Conservation (phyloP, 2,797 vertebrate genomes). For the Diglossa cyanea region DNA sequence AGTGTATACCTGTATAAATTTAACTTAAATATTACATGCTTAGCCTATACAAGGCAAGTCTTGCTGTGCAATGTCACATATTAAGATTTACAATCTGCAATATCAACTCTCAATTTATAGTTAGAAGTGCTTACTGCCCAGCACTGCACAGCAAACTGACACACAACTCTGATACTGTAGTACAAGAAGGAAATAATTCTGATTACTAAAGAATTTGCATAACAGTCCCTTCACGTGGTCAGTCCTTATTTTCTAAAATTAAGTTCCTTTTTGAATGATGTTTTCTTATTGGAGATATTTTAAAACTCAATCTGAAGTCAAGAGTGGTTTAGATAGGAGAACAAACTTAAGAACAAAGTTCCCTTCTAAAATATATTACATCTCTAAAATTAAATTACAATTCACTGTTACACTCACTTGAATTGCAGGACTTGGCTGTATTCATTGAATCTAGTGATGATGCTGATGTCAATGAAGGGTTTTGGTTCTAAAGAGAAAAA, state of each 20-base stretch:
- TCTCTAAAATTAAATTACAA: not conserved
- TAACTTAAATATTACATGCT: not conserved
- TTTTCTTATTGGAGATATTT: not conserved
- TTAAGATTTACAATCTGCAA: not conserved
- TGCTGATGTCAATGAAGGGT: conserved; percentile 91
- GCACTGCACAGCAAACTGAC: not conserved
- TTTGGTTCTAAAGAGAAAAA: conserved; percentile 85
- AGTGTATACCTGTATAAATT: not conserved
- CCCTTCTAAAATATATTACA: not conserved
- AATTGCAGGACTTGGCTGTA: conserved; percentile 94
- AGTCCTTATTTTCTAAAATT: not conserved
- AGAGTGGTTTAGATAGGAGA: not conserved
- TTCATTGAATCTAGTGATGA: conserved; percentile 95
- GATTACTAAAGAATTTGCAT: not conserved
- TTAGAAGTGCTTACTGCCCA: not conserved
- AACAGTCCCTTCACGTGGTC: not conserved
- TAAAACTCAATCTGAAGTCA: not conserved
- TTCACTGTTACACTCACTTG: conserved; percentile 84
- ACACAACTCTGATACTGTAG: not conserved
- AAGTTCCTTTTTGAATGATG: not conserved
- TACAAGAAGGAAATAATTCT: not conserved
- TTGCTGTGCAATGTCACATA: not conserved
- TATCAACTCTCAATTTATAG: not conserved
- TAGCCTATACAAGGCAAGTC: not conserved
- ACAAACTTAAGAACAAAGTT: not conserved